These are phyloP conservation scores for Monarcha castaneiventris DNA, from an alignment of 2,113 vertebrate species.

Conservation along the genomic window DNA sequence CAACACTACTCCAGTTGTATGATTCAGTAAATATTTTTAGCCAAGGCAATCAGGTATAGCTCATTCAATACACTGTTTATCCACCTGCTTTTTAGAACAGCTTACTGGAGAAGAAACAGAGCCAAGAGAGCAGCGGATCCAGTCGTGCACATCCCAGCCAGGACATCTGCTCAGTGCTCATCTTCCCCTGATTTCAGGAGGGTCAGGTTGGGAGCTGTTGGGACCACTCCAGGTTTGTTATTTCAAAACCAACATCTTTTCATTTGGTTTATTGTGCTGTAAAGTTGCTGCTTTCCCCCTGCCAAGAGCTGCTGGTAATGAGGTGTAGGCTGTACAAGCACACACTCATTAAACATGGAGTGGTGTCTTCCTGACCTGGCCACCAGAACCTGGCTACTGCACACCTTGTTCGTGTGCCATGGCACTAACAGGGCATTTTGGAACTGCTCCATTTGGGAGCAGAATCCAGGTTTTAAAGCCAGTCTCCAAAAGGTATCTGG, in stretches of 20 bases:
- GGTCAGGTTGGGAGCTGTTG: neutral
- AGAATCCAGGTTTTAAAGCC: neutral
- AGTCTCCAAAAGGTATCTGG: slow-evolving; percentile 32
- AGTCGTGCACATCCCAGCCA: neutral
- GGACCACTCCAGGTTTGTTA: neutral
- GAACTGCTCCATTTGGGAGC: neutral
- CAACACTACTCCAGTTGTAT: neutral
- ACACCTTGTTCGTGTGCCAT: neutral
- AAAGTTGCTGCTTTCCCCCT: neutral
- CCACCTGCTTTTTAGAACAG: neutral
- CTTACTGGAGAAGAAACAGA: neutral
- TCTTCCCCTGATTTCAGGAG: neutral
- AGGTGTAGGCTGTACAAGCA: neutral
- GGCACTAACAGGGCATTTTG: neutral
- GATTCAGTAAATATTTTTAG: neutral
- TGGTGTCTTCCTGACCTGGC: neutral
- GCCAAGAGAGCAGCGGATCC: neutral
- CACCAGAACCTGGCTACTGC: neutral
- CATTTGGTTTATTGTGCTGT: neutral
- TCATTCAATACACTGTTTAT: neutral
- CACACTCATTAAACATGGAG: neutral
- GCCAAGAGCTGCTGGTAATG: neutral
- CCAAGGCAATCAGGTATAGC: neutral
- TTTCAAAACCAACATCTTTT: slow-evolving; percentile 12
- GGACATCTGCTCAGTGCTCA: neutral